phyloP scores from a whole-genome alignment of 2,888 invertebrate species.

The Caenorhabditis drosophilae region DNA sequence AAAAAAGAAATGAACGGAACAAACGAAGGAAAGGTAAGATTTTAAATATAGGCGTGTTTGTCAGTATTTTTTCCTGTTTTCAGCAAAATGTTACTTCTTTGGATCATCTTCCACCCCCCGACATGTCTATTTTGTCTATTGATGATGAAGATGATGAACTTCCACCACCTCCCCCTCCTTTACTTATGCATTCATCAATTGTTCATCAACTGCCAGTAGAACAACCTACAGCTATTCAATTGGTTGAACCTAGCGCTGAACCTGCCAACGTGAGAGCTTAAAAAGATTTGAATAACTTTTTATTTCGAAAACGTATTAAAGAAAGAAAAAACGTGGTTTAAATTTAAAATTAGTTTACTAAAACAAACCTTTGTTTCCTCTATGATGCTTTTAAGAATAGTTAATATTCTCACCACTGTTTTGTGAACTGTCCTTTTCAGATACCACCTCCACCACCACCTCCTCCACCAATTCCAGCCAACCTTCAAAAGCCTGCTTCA shows the following conservation, averaged over 20 bases:
- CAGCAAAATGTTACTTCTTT: no score
- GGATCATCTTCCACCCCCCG: conserved; percentile 46
- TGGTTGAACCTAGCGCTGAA: conserved; percentile 35
- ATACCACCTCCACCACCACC: conserved; percentile 56
- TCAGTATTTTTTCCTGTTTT: no score
- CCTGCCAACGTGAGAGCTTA: conserved; percentile 28
- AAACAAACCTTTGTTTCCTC: not conserved
- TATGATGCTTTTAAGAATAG: no score
- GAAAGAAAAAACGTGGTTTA: no score
- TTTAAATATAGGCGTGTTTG: no score
- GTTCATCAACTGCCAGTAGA: conserved; percentile 50
- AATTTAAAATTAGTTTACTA: no score
- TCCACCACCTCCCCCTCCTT: conserved; percentile 64
- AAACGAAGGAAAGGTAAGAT: conserved; percentile 4
- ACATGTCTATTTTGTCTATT: conserved; percentile 48
- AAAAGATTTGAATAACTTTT: no score
- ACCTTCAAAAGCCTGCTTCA: conserved; percentile 17
- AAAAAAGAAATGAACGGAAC: conserved; percentile 9
- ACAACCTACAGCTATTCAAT: conserved; percentile 40
- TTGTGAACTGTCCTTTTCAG: no score
- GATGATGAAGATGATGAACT: conserved; percentile 63
- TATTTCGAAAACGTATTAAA: no score
- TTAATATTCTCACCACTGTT: no score
- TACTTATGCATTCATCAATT: conserved; percentile 53
- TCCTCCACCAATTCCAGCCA: conserved; percentile 56